Evolutionary conservation across 2,113 vertebrate genomes (phyloP).

Genomic region (Arizona elegans): DNA sequence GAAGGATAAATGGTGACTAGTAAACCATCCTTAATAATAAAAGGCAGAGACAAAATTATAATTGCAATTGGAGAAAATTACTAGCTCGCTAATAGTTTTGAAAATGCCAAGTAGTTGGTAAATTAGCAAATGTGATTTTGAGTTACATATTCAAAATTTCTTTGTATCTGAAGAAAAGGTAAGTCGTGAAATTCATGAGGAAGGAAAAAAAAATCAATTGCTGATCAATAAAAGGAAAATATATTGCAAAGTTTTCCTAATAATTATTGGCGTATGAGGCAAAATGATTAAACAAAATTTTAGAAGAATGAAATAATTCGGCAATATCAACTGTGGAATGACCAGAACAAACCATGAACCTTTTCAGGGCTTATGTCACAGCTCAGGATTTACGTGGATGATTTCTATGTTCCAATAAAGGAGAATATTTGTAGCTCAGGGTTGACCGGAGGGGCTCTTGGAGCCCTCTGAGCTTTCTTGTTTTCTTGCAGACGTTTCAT

Average conservation of each 20-base stretch:
- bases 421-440: background rate
- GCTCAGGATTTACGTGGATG: background rate
- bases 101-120: background rate
- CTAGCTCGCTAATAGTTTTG: background rate
- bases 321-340: background rate
- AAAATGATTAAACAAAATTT: background rate
- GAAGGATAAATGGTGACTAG: background rate
- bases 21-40: background rate
- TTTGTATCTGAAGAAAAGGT: background rate
- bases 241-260: background rate
- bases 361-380: background rate
- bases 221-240: background rate
- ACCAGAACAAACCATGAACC: background rate
- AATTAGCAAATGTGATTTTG: background rate
- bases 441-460: background rate
- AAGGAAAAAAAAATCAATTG: background rate
- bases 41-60: background rate
- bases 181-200: background rate
- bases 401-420: background rate
- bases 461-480: too few relatives aligned
- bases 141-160: background rate
- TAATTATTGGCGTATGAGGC: background rate
- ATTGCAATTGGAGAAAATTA: background rate
- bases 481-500: background rate
- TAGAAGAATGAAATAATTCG: background rate